Base-by-base conservation (phyloP, 37 sponge, comb jelly and placozoan species). In the Amphimedon queenslandica region DNA sequence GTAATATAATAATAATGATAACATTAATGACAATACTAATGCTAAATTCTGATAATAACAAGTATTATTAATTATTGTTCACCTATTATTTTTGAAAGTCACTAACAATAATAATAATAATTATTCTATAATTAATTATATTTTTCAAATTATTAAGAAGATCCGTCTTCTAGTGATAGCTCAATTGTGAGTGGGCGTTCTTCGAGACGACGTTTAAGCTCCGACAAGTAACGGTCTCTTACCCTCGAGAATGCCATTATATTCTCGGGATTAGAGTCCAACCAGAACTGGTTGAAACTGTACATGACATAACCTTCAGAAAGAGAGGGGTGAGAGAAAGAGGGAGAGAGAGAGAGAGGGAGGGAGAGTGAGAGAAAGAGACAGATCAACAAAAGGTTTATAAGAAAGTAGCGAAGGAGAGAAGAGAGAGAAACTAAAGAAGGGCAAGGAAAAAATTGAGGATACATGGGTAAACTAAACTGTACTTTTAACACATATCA, bases 271-370 rank as follows among this genome's bases (percentile, higher is more conserved):
- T 86, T 73, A 58, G 64, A 43, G 23, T 65, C 40, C 31, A 47
- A 57, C 96, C 96, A 96, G 38, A 83, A 93, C 47, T 38, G 13
- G 75, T 92, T 91, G 55, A 87, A 87, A n/a, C n/a, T n/a, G n/a
- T n/a, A 8, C 13, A 18, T 47, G 8, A 47, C 53, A 47, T 13
- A 47, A 47, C 53, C 53, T 47, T 18, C 13, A 18, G 53, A 47
- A 13, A 47, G 53, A 47, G 53, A 47, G 53, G 53, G 53, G 53
- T 8, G 53, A 47, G 53, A 13, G 53, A 47, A 47, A 47, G 18
- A 47, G 53, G 13, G 53, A 47, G 53, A 18, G 53, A 47, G 53
- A 47, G 53, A 47, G 13, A 13, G 53, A 47, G 53, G 13, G 53
- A 47, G 53, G 13, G 53, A 47, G 53, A 8, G 53, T 18, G 53